phyloP scores from a whole-genome alignment of 2,797 vertebrate species.

The Trematomus bernacchii region DNA sequence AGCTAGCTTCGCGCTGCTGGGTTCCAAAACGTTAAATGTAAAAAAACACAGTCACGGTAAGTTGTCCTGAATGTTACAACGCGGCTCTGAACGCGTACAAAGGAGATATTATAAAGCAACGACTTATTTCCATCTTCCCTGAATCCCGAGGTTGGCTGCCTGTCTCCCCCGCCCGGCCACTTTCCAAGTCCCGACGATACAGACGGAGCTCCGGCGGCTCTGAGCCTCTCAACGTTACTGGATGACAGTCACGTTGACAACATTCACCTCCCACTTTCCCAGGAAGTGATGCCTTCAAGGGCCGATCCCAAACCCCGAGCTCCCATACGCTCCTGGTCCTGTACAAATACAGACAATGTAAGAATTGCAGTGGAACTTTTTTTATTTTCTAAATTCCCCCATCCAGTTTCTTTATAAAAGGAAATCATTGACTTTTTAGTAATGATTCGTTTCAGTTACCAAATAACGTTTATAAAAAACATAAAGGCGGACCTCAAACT shows the following conservation, averaged over 20 bases:
- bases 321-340: accelerated
- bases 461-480: too few relatives aligned
- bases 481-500: too few relatives aligned
- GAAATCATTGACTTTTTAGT: neutral
- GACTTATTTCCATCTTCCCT: constrained; percentile 68
- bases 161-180: constrained; percentile 62
- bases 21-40: constrained; percentile 44
- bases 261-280: constrained; percentile 83
- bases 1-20: constrained; percentile 71
- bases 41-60: constrained; percentile 40
- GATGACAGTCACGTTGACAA: constrained; percentile 84
- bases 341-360: neutral
- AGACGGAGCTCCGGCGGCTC: constrained; percentile 52
- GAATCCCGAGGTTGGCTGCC: constrained; percentile 34
- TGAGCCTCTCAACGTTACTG: constrained; percentile 46
- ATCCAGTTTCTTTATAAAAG: neutral
- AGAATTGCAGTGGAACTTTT: neutral
- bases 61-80: constrained; percentile 48
- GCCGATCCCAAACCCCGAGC: constrained; percentile 13
- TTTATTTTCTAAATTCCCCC: neutral
- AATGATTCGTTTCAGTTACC: neutral
- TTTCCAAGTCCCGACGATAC: constrained; percentile 59
- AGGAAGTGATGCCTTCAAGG: constrained; percentile 71
- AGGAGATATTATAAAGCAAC: constrained; percentile 14
- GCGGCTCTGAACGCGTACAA: constrained; percentile 16